These are phyloP conservation scores for Minunthozetes semirufus DNA, from an alignment of 2,888 invertebrate species.

Conservation along the genomic window DNA sequence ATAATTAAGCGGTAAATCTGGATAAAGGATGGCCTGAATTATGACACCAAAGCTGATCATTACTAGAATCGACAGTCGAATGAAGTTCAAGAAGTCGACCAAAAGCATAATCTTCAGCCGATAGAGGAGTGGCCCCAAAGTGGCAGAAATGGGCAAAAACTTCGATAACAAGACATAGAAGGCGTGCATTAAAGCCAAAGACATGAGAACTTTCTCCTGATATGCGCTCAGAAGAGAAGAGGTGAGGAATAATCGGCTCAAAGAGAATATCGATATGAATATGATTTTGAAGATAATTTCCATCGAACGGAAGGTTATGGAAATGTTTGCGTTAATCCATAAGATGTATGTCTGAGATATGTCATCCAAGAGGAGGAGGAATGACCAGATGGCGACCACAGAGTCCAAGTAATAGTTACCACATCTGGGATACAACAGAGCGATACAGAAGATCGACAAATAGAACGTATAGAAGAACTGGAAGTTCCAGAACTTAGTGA, in stretches of 20 bases:
- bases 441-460: conserved; percentile 44
- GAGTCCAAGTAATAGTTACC: conserved; percentile 47
- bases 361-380: conserved; percentile 39
- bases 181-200: conserved; percentile 50
- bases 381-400: conserved; percentile 45
- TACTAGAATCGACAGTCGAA: conserved; percentile 48
- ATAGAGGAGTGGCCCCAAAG: conserved; percentile 51
- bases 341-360: conserved; percentile 34
- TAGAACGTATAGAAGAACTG: conserved; percentile 46
- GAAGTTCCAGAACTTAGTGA: conserved; percentile 50
- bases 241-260: too few species aligned
- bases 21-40: conserved; percentile 50
- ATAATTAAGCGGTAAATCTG: conserved; percentile 47
- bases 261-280: conserved; percentile 45
- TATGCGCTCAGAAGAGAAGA: conserved; percentile 39
- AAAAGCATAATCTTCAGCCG: conserved; percentile 49
- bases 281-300: conserved; percentile 43
- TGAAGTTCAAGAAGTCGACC: conserved; percentile 47
- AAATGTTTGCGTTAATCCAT: conserved; percentile 42
- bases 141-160: conserved; percentile 51
- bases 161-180: conserved; percentile 51
- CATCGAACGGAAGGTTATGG: conserved; percentile 41
- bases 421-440: conserved; percentile 48
- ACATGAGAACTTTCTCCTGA: conserved; percentile 47
- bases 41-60: conserved; percentile 45